Evolutionary conservation across 2,888 invertebrate species (phyloP), one percentile per base, ranked within the genome.

Genomic region (Deilephila porcellus): DNA sequence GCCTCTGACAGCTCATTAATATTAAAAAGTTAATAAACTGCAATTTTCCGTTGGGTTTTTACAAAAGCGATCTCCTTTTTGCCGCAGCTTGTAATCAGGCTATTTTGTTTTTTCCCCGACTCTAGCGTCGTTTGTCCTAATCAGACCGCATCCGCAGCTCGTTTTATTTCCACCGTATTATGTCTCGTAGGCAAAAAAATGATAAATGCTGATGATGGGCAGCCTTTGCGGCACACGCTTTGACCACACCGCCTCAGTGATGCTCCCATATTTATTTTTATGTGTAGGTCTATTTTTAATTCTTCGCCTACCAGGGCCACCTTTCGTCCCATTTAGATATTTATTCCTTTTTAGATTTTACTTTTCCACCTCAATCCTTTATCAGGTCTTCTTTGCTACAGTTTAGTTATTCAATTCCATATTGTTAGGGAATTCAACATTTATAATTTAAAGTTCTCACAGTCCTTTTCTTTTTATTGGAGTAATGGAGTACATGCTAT

Each of bases 41-140:
- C 67, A 52, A 67, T 45, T 45, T 67, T 25, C n/a, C 25, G 6
- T 67, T 67, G 14, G 25, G 25, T 67, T 67, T 67, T 67, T 32
- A 52, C 52, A 60, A 62, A 62, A 71, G 11, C 67, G 1, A 20
- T 45, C n/a, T 67, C 25, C 45, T 67, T 67, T 67, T 67, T 67
- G 25, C 52, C 52, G 20, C 52, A 6, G 45, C 45, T 67, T 67
- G 67, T 67, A 67, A 67, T 67, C 17, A 67, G 67, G 45, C 52
- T 52, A 67, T 67, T 52, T 52, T 52, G 67, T 45, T 67, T n/a
- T 64, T 52, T 52, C 14, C 52, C 17, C 14, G 14, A 25, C 45
- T 63, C 34, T 29, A 52, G 67, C 45, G 52, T 67, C 45, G 67
- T 67, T 67, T 52, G 67, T 25, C 67, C 67, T 67, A 67, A 67